Evolutionary conservation across 2,888 invertebrate species (phyloP).

Genomic region (Trachelus tabidus): DNA sequence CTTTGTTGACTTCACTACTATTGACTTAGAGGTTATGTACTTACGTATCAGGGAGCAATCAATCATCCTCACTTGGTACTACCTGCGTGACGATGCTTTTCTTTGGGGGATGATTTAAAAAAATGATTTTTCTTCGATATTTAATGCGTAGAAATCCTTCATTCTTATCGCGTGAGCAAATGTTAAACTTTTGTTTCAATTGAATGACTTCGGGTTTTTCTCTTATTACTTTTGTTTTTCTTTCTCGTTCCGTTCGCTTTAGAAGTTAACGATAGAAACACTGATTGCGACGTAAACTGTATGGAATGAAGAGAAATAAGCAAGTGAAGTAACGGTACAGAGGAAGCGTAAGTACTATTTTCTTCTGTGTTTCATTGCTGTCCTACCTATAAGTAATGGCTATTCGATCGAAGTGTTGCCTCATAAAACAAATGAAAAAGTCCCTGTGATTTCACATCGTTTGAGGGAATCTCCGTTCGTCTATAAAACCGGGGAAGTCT

Average conservation of each 20-base stretch:
- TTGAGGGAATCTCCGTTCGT: slow-evolving; percentile 17
- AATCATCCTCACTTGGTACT: not conserved
- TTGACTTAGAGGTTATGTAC: not conserved
- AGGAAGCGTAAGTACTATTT: too few species aligned
- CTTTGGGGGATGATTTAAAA: not conserved
- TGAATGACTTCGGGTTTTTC: not conserved
- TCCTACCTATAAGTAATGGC: too few species aligned
- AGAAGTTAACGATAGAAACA: not conserved
- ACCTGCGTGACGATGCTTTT: not conserved
- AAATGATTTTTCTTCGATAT: not conserved
- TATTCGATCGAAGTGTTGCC: not conserved
- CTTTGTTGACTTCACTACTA: not conserved
- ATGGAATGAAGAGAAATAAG: not conserved
- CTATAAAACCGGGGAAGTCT: slow-evolving; percentile 24
- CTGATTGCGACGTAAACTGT: not conserved
- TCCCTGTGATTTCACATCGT: slow-evolving; percentile 12
- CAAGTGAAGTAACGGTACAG: not conserved
- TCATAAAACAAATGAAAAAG: slow-evolving; percentile 4
- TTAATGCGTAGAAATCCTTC: not conserved
- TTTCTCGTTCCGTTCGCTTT: not conserved
- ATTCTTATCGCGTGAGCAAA: not conserved
- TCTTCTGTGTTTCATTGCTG: too few species aligned
- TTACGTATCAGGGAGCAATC: not conserved
- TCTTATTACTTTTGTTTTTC: not conserved
- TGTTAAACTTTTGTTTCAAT: not conserved